These are phyloP conservation scores for Epinephelus coioides DNA, from an alignment of 2,797 vertebrate genomes.

Conservation along the genomic window DNA sequence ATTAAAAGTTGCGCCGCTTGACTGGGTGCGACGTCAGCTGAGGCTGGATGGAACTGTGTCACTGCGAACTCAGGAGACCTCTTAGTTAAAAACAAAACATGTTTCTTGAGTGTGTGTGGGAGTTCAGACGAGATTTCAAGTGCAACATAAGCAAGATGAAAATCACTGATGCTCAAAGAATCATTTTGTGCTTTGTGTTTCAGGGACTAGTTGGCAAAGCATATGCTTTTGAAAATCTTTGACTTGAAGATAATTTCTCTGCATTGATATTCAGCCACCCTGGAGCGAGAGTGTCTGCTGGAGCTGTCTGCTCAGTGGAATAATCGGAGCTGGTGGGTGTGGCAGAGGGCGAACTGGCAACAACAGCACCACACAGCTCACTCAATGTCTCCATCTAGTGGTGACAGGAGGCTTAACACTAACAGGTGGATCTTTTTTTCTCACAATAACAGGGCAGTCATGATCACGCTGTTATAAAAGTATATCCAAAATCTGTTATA, in stretches of 20 bases:
- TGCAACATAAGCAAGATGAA: neutral
- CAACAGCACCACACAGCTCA: conserved; percentile 14
- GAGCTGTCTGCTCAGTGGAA: conserved; percentile 69
- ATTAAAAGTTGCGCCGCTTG: conserved; percentile 63
- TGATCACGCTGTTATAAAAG: neutral
- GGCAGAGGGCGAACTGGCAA: conserved; percentile 60
- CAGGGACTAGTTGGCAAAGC: conserved; percentile 17
- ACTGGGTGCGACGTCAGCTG: conserved; percentile 53
- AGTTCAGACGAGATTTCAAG: conserved; percentile 26
- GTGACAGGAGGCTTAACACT: neutral
- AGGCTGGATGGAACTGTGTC: conserved; percentile 51
- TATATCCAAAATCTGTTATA: neutral
- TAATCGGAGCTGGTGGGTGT: conserved; percentile 76
- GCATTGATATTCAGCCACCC: conserved; percentile 57
- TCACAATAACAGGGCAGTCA: neutral
- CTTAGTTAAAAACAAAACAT: neutral
- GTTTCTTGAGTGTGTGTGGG: conserved; percentile 7
- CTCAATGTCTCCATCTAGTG: conserved; percentile 75
- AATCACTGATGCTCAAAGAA: conserved; percentile 14
- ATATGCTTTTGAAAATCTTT: conserved; percentile 36
- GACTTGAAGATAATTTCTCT: conserved; percentile 53
- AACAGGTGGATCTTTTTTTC: neutral
- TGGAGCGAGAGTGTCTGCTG: conserved; percentile 61
- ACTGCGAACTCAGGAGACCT: conserved; percentile 46
- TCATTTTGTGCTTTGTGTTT: conserved; percentile 25